Base-by-base conservation (phyloP, 2,797 vertebrate species). In the Cynodonichthys magdalenae region DNA sequence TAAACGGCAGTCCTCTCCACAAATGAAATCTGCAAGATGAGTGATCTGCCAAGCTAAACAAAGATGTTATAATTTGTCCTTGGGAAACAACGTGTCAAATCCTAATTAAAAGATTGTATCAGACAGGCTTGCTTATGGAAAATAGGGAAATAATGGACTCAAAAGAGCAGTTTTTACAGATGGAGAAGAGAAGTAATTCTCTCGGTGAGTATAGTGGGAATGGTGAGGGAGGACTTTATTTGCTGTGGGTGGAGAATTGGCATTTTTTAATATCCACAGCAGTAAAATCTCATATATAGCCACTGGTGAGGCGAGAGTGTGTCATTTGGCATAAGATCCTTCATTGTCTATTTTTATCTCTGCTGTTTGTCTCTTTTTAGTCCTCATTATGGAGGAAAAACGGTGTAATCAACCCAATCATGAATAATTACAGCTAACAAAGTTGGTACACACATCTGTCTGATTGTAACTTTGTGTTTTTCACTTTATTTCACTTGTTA, bases 81-180 rank as follows among this genome's bases (percentile, higher is more conserved):
- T 88, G 81, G 76, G 83, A 89, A 86, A 83, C 75, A 89, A 89
- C 80, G 87, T 82, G 81, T 90, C 78, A 87, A 92, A 90, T 92
- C 88, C 89, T 92, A 92, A 92, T 93, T 93, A 92, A 91, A 91
- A 93, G 89, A 92, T 92, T 76, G 62, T 87, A 92, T 92, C 90
- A 77, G 82, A 80, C 77, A 19, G 68, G 59, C 82, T 82, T 89
- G 88, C 79, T 84, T 90, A 80, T 82, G 82, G 77, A 91, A 92
- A 90, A 90, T 85, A 84, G 73, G 48, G 74, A 89, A 88, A 85
- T 85, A 91, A 87, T 83, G 74, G 71, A 91, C 85, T 89, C 89
- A 89, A 90, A 89, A 87, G 81, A 76, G 80, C 82, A 69, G 75
- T 87, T 92, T 87, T 82, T 84, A 75, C 71, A 85, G 79, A 80